These are phyloP conservation scores for Sandelia bainsii DNA, from an alignment of 2,797 vertebrate species.

Conservation along the genomic window DNA sequence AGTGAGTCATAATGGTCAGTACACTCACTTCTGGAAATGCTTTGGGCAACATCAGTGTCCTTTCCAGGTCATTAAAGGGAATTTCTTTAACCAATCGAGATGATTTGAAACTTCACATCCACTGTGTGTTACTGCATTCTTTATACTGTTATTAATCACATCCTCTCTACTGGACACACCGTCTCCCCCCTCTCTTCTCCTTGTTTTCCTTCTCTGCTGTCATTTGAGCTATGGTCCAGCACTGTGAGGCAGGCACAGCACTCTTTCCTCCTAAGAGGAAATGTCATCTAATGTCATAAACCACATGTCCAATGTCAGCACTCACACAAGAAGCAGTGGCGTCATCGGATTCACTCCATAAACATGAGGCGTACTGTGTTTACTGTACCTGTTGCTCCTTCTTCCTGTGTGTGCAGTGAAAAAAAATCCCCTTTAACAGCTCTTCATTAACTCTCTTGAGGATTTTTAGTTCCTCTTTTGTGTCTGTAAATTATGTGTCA, in stretches of 20 bases:
- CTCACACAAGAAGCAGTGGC: slow-evolving; percentile 14
- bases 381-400: not conserved
- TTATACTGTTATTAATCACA: not conserved
- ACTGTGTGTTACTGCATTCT: not conserved
- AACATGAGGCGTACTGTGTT: slow-evolving; percentile 35
- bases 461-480: slow-evolving; percentile 13
- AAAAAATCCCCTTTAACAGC: not conserved
- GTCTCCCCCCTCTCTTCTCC: slow-evolving; percentile 3
- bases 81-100: not conserved
- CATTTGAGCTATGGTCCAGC: slow-evolving; percentile 24
- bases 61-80: not conserved
- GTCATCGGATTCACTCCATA: slow-evolving; percentile 8
- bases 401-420: not conserved
- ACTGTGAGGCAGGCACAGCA: slow-evolving; percentile 50
- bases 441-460: not conserved
- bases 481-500: not conserved
- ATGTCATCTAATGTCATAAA: slow-evolving; percentile 54
- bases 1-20: not conserved
- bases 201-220: slow-evolving; percentile 49
- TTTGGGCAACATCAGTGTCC: not conserved
- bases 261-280: slow-evolving; percentile 57
- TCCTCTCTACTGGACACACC: slow-evolving; percentile 21
- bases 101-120: not conserved
- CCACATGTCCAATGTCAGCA: slow-evolving; percentile 34
- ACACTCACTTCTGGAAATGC: not conserved